Percentiles rank a stretch among this genome's conserved stretches.
Conservation (phyloP, 2,888 invertebrate species). For the Bhutanitis thaidina region DNA sequence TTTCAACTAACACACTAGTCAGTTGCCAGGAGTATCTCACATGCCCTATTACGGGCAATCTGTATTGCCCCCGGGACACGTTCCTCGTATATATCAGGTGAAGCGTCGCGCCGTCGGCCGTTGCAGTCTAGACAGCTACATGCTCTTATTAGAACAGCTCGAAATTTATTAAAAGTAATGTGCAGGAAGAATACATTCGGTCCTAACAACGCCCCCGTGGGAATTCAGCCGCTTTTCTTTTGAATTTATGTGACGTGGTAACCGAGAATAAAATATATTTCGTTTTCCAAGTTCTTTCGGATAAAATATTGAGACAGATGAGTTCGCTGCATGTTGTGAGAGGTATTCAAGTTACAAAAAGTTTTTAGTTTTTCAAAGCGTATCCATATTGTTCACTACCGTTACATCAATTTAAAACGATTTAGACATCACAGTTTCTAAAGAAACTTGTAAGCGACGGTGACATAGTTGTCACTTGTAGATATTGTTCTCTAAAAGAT, state of each 20-base stretch:
- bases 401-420: no score
- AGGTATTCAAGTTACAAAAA: no score
- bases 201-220: constrained; percentile 7
- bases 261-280: neutral
- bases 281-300: no score
- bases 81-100: constrained; percentile 21
- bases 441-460: no score
- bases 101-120: constrained; percentile 8
- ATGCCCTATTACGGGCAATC: constrained; percentile 17
- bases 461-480: no score
- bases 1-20: constrained; percentile 1
- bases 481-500: no score
- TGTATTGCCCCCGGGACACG: constrained; percentile 21
- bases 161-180: constrained; percentile 14
- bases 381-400: no score
- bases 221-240: neutral
- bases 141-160: constrained; percentile 9
- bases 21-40: constrained; percentile 21
- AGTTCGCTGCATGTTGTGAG: no score
- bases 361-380: no score
- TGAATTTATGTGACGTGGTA: neutral
- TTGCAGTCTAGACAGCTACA: constrained; percentile 16
- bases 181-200: constrained; percentile 16
- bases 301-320: no score
- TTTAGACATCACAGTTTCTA: no score